Conservation (phyloP, 2,113 vertebrate species). For the Anseranas semipalmata region DNA sequence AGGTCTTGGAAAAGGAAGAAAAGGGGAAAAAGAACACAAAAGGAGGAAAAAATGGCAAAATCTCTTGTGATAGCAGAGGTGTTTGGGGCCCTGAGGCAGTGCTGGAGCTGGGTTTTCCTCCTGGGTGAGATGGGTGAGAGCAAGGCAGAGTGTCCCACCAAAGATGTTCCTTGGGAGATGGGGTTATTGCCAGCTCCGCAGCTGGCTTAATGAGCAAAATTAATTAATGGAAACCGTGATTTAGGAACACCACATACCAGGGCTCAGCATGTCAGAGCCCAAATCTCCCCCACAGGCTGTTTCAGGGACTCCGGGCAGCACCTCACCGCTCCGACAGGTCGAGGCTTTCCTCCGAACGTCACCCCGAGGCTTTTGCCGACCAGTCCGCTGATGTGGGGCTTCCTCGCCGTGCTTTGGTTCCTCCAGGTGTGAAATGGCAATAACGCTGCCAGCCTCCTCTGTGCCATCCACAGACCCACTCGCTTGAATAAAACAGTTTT, state of each 20-base stretch:
- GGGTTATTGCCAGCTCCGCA: not conserved
- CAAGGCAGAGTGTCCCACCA: not conserved
- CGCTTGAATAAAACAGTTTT: not conserved
- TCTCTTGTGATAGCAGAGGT: too few relatives aligned
- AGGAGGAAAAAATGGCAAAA: not conserved
- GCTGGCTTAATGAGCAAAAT: not conserved
- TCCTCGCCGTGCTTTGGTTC: not conserved
- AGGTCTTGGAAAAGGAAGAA: not conserved
- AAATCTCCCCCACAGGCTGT: rapidly evolving
- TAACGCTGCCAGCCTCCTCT: not conserved
- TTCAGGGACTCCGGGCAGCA: rapidly evolving
- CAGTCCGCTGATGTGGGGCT: not conserved
- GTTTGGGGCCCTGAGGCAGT: not conserved
- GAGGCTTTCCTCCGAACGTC: not conserved
- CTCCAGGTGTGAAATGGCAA: not conserved
- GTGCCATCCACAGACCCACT: not conserved
- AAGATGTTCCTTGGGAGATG: not conserved
- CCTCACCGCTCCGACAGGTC: not conserved
- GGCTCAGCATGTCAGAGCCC: not conserved
- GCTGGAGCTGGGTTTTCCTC: not conserved
- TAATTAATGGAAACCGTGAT: not conserved
- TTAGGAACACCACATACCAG: not conserved
- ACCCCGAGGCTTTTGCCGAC: not conserved
- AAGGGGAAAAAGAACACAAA: not conserved
- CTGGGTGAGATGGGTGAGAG: not conserved